Conservation (phyloP, 2,888 invertebrate species). For the Eristalis pertinax region DNA sequence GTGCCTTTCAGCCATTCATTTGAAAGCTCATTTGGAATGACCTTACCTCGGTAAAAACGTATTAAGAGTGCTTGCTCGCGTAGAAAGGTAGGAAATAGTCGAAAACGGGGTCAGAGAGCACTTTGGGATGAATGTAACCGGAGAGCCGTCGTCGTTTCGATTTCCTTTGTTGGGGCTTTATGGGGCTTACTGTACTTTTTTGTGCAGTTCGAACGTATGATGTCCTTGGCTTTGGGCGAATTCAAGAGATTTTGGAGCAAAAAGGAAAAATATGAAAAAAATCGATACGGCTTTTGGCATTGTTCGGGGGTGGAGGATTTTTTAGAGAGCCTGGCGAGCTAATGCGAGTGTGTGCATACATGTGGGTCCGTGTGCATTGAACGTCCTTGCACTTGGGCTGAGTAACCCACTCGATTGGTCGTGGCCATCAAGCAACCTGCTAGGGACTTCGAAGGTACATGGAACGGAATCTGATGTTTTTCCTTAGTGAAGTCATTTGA, state of each 20-base stretch:
- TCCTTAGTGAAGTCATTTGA: too few species aligned
- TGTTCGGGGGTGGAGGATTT: neutral
- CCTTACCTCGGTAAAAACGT: constrained; percentile 44
- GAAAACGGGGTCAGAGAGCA: constrained; percentile 37
- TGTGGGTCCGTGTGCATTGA: too few species aligned
- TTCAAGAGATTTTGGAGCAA: neutral
- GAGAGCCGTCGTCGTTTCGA: constrained; percentile 17
- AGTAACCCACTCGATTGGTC: too few species aligned
- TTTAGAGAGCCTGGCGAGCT: neutral
- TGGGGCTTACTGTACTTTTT: neutral
- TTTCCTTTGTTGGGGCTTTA: constrained; percentile 1
- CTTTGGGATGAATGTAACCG: constrained; percentile 38
- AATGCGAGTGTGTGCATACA: neutral
- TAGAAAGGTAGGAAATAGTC: constrained; percentile 17
- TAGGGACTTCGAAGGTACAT: too few species aligned
- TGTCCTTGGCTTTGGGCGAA: constrained; percentile 42
- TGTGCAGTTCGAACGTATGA: neutral
- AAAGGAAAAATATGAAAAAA: neutral
- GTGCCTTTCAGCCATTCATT: constrained; percentile 29
- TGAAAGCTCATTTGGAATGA: constrained; percentile 37
- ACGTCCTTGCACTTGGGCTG: too few species aligned
- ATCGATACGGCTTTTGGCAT: neutral
- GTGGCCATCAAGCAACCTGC: too few species aligned
- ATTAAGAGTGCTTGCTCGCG: constrained; percentile 7
- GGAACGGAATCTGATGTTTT: too few species aligned